A percentile compares a stretch with the other conserved stretches of the same genome.
These are phyloP conservation scores for Nibea albiflora DNA, from an alignment of 2,113 vertebrate genomes.

Conservation along the genomic window DNA sequence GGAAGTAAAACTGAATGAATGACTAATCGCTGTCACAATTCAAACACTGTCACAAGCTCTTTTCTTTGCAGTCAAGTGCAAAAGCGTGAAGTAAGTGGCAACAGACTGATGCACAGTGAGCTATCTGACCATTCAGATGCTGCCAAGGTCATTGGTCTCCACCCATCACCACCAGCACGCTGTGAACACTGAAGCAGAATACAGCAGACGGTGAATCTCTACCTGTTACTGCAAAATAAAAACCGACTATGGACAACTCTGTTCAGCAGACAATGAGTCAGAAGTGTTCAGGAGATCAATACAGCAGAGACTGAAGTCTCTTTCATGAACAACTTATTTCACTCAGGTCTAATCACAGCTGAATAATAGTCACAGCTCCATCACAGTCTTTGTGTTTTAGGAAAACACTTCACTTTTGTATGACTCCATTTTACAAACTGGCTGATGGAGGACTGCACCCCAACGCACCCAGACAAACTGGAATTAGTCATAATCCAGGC, in stretches of 20 bases:
- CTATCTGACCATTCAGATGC: neutral
- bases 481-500: constrained; percentile 65
- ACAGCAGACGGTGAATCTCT: neutral
- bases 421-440: constrained; percentile 45
- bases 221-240: neutral
- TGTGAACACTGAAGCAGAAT: neutral
- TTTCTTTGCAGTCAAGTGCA: neutral
- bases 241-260: neutral
- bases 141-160: constrained; percentile 42
- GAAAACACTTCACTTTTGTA: constrained; percentile 36
- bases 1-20: neutral
- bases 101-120: neutral
- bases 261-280: neutral
- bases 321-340: neutral
- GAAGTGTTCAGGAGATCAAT: neutral
- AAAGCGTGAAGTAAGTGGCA: neutral
- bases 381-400: neutral
- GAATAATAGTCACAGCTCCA: constrained; percentile 14
- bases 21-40: neutral
- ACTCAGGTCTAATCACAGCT: neutral
- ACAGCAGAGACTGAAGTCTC: neutral
- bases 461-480: constrained; percentile 39
- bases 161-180: constrained; percentile 5
- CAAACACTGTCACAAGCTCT: neutral
- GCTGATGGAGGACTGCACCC: constrained; percentile 17